A percentile compares a stretch with the other conserved stretches of the same genome.
Conservation (phyloP, 2,113 vertebrate species). For the Halichoerus grypus region DNA sequence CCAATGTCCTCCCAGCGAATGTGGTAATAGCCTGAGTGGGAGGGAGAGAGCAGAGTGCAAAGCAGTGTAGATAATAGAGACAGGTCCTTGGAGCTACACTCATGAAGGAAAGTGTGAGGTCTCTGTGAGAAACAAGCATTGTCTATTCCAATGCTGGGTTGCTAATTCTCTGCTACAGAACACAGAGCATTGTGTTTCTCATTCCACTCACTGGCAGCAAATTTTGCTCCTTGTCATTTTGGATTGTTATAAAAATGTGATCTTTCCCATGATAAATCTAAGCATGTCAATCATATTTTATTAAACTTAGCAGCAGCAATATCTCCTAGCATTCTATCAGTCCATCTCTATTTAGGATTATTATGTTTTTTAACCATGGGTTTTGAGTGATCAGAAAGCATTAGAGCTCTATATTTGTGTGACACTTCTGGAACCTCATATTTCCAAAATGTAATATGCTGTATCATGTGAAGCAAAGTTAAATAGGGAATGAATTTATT, state of each 20-base stretch:
- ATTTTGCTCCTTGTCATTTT: constrained; percentile 79
- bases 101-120: not conserved
- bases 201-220: constrained; percentile 46
- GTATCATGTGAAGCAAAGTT: constrained; percentile 63
- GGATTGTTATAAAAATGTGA: constrained; percentile 83
- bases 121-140: not conserved
- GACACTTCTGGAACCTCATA: constrained; percentile 72
- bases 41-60: not conserved
- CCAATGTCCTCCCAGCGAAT: not conserved
- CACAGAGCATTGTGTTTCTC: not conserved
- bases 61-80: not conserved
- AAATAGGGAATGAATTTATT: constrained; percentile 67
- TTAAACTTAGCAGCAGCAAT: constrained; percentile 86
- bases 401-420: constrained; percentile 71
- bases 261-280: constrained; percentile 84
- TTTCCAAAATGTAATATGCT: constrained; percentile 68
- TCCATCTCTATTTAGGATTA: constrained; percentile 87
- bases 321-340: constrained; percentile 82
- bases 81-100: not conserved
- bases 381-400: constrained; percentile 77
- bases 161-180: constrained; percentile 45
- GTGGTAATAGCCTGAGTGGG: not conserved
- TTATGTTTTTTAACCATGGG: constrained; percentile 73
- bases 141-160: not conserved
- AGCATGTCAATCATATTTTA: constrained; percentile 87